A percentile compares a stretch with the other conserved stretches of the same genome.
These are phyloP conservation scores for Geococcyx californianus DNA, from an alignment of 2,113 vertebrate species.

Conservation along the genomic window DNA sequence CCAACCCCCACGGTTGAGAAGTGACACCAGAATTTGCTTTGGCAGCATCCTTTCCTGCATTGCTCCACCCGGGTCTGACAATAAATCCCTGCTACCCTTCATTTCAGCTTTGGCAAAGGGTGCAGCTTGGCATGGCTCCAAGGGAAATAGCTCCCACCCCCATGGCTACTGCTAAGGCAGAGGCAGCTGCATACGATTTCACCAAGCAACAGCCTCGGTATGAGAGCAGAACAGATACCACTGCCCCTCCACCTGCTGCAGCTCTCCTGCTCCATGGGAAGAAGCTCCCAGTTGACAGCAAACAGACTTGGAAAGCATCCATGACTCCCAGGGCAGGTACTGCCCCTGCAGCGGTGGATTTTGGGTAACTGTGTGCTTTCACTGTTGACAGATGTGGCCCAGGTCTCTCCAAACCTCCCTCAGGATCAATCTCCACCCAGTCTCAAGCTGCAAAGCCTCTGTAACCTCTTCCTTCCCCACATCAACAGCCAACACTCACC, in stretches of 20 bases:
- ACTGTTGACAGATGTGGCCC: neutral
- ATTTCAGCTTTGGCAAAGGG: neutral
- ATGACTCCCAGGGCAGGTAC: neutral
- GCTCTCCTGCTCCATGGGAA: neutral
- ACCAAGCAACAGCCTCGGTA: neutral
- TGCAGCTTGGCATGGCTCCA: neutral
- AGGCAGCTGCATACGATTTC: neutral
- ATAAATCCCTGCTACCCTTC: neutral
- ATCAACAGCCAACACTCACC: neutral
- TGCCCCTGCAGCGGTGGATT: neutral
- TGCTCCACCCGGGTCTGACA: neutral
- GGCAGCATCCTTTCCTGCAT: neutral
- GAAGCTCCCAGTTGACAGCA: accelerated
- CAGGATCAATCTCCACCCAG: neutral
- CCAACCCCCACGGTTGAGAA: neutral
- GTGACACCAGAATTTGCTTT: neutral
- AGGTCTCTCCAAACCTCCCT: neutral
- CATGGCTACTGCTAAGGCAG: neutral
- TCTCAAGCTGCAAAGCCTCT: neutral
- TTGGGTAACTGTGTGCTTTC: neutral
- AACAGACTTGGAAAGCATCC: neutral
- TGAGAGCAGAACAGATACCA: neutral
- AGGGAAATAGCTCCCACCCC: neutral
- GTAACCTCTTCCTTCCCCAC: neutral
- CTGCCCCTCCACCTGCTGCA: neutral